Evolutionary conservation across 2,888 invertebrate species (phyloP), one percentile per base, ranked within the genome.

Genomic region (Colletes collaris): DNA sequence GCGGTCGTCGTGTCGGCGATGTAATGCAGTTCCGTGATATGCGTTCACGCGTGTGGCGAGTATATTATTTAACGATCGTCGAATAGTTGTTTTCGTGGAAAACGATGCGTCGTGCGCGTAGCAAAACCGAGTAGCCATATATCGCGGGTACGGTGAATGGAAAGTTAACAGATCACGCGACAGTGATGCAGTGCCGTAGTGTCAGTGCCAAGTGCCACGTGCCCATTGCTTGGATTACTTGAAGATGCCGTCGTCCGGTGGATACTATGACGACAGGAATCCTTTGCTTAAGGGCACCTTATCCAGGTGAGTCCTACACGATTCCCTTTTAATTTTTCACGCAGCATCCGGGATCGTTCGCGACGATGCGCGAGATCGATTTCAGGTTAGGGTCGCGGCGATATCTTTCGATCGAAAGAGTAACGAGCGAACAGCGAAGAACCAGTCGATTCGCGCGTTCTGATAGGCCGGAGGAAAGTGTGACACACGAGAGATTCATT

Each of bases 201-300:
- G 90, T 86, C 84, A 88, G 91, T 92, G 91, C 81, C 86, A 84
- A 90, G 91, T 92, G 92, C 91, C 92, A 89, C 86, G 92, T 91
- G 92, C 91, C 88, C 81, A 89, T 88, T 88, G 86, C 84, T 91
- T 91, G 92, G 92, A 92, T 92, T 92, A 92, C 92, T 90, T 92
- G 91, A 92, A 91, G 90, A 91, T 92, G 92, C 85, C 91, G 86
- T 92, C 91, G 86, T 90, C 92, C 92, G 94, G 94, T 83, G 94
- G 94, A 89, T 94, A 94, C 91, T 94, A 94, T 92, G 93, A 93
- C 90, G 94, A 94, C 87, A 94, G 94, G 88, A 95, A 95, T 93
- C 95, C 94, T 87, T 92, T 95, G 87, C 93, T 95, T 90, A 95
- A 95, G 93, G 95, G 94, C 91, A 94, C 94, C 81, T 92, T 94